phyloP scores from a whole-genome alignment of 2,113 vertebrate genomes.

The Macroglossus sobrinus region DNA sequence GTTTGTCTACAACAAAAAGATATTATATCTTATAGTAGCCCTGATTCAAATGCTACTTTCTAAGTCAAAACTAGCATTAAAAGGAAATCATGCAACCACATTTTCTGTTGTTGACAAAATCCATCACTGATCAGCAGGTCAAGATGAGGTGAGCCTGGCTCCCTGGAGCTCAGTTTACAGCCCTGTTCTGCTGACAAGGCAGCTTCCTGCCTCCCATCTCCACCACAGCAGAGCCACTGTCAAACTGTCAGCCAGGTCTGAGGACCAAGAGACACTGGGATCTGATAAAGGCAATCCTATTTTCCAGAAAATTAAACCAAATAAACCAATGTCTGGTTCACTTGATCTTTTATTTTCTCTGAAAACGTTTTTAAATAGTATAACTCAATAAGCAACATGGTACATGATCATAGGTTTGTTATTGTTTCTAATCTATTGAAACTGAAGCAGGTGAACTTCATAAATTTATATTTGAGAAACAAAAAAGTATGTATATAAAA shows the following conservation, averaged over 20 bases:
- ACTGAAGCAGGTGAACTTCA: background rate
- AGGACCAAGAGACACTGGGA: constrained; percentile 51
- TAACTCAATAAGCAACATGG: constrained; percentile 63
- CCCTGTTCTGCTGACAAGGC: constrained; percentile 62
- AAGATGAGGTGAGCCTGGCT: constrained; percentile 67
- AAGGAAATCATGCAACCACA: constrained; percentile 61
- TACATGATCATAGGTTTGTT: constrained; percentile 52
- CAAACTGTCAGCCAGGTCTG: constrained; percentile 70
- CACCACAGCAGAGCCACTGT: constrained; percentile 52
- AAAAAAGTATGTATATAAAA: constrained; percentile 9
- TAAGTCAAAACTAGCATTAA: constrained; percentile 40
- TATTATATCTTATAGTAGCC: accelerated
- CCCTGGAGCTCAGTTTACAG: constrained; percentile 65
- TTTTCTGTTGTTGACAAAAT: constrained; percentile 49
- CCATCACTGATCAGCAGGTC: constrained; percentile 61
- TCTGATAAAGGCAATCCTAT: constrained; percentile 75
- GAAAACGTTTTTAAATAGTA: constrained; percentile 72
- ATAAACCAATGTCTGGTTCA: constrained; percentile 57
- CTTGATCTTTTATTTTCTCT: constrained; percentile 72
- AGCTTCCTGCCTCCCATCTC: constrained; percentile 71
- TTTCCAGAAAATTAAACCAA: constrained; percentile 81
- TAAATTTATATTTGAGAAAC: background rate
- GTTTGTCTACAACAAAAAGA: background rate
- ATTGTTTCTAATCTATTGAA: constrained; percentile 52
- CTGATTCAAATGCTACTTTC: constrained; percentile 29